Base-by-base conservation (phyloP, 2,113 vertebrate genomes). In the Cololabis saira region DNA sequence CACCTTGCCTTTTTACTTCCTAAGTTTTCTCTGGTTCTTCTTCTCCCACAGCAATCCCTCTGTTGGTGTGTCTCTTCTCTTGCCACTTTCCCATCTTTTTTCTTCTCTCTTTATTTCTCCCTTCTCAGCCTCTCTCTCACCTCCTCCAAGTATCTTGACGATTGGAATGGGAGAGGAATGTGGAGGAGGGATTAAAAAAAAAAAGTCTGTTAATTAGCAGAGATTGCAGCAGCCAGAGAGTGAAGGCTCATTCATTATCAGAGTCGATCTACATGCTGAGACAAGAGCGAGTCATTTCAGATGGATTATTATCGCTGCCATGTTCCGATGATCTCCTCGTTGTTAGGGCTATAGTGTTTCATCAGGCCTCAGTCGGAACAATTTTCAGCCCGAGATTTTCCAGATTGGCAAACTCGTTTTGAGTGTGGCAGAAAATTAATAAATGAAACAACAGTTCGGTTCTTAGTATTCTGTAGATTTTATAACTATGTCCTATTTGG, bases 121-220 rank as follows among this genome's bases (percentile, higher is more conserved):
- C 22, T 51, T 48, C 45, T 8, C 8, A 3, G 30, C 8, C 8
- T 8, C 33, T 17, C 15, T 45, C 19, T 57, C 66, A 40, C 51
- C 44, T 41, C 24, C 13, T 13, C 3, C 19, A 16, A 50, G 37
- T 5, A 45, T 52, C 45, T 27, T 18, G 27, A 57, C 4, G 50
- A 41, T 17, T 54, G 30, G 30, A 7, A 49, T 16, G 12, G 27
- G 4, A 14, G 33, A 12, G 57, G 18, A 33, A 33, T n/a, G 8
- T 27, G 54, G 42, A 37, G 55, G 44, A 65, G 44, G 24, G 47
- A 67, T 49, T 18, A 57, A 66, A 50, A 21, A 63, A 69, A 18
- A 64, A 67, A 53, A 45, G n/a, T n/a, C n/a, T 30, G 67, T 67
- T 81, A 63, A 76, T 81, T 81, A 80, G 65, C 59, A 1, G 17